These are phyloP conservation scores for Alsophila aescularia DNA, from an alignment of 2,888 invertebrate genomes.

Conservation along the genomic window DNA sequence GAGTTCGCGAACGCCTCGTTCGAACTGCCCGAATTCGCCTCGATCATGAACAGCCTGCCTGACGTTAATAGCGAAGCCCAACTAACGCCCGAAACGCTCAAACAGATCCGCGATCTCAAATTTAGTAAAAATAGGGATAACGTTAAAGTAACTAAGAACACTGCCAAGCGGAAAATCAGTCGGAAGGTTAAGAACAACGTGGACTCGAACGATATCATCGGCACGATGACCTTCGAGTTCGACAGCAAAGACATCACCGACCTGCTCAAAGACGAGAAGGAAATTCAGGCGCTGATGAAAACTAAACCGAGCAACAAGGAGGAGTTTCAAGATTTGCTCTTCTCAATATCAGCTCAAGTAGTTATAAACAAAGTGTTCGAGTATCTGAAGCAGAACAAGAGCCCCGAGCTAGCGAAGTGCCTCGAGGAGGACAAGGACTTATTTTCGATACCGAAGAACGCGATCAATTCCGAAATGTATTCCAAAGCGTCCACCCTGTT, in stretches of 20 bases:
- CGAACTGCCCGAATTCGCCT: constrained; percentile 74
- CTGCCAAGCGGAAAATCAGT: constrained; percentile 71
- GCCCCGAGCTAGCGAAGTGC: constrained; percentile 63
- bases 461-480: constrained; percentile 63
- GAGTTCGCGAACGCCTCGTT: constrained; percentile 71
- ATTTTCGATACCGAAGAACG: constrained; percentile 57
- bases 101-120: constrained; percentile 76
- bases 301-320: constrained; percentile 61
- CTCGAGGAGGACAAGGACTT: constrained; percentile 63
- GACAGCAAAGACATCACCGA: constrained; percentile 68
- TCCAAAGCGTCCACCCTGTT: constrained; percentile 64
- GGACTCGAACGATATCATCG: constrained; percentile 56
- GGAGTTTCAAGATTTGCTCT: constrained; percentile 68
- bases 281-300: constrained; percentile 60
- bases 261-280: constrained; percentile 66
- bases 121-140: constrained; percentile 68
- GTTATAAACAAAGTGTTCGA: constrained; percentile 74
- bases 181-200: constrained; percentile 63
- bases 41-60: constrained; percentile 70
- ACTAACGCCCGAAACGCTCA: constrained; percentile 75
- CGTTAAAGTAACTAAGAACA: constrained; percentile 76
- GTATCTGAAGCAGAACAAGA: constrained; percentile 67
- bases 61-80: constrained; percentile 72
- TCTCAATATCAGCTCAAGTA: constrained; percentile 71
- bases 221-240: constrained; percentile 68